Base-by-base conservation (phyloP, 2,113 vertebrate species). In the Melospiza melodia region DNA sequence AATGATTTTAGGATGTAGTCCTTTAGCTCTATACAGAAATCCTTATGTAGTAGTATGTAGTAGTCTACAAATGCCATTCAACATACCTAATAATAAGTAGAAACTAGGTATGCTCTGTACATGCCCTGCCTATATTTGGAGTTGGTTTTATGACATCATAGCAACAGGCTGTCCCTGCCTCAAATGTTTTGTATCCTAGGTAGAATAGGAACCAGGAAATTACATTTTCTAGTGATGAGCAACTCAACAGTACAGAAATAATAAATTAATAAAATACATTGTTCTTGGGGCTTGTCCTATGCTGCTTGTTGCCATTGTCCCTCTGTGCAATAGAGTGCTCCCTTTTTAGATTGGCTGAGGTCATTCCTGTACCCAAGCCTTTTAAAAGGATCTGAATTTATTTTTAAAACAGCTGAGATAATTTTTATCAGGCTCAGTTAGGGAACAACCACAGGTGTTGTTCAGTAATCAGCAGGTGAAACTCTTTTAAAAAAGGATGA, bases 81-180 rank as follows among this genome's bases (percentile, higher is more conserved):
- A 43, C 8, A 15, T 57, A 24, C 1, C 1, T 44, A 3, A 2
- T 39, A 3, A 9, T 59, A 28, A 58, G 6, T 61, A 19, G 1
- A 3, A 33, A 30, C 71, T 87, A 65, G 15, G 83, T 54, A 23
- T 80, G 63, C 55, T 27, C 10, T 69, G 25, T 37, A 41, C 44
- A 10, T 90, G 24, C 20, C 20, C 28, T 92, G 76, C 12, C 8
- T 76, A 0, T 81, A 16, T 84, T 73, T 71, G 25, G 7, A 33
- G 7, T 59, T 43, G 5, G 18, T 28, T 86, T 74, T 77, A 8
- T 15, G 62, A 55, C 20, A 15, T 63, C 17, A 1, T 51, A 51
- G 25, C 43, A 46, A 59, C 23, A 87, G 22, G 16, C 43, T 44
- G 24, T 67, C 19, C 48, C 44, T 43, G 16, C 48, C 19, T 88